A percentile compares a stretch with the other conserved stretches of the same genome.
These are phyloP conservation scores for Schizaphis graminum DNA, from an alignment of 2,888 invertebrate genomes.

Conservation along the genomic window DNA sequence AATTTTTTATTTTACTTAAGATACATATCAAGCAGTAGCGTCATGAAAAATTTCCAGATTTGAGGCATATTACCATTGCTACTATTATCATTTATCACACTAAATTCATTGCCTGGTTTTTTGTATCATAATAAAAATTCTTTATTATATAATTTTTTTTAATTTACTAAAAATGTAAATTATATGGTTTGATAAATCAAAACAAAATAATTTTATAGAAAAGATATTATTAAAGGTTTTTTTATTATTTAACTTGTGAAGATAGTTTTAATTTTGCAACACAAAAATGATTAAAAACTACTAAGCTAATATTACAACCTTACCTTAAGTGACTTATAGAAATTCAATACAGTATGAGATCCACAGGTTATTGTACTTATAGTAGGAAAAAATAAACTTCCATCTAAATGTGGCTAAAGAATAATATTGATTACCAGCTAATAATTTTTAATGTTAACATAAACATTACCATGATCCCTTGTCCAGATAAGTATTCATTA, in stretches of 20 bases:
- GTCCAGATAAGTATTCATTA: constrained; percentile 93
- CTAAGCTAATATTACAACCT: not conserved
- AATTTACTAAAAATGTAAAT: too few relatives aligned
- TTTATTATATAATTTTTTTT: too few relatives aligned
- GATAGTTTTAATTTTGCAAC: too few relatives aligned
- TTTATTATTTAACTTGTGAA: too few relatives aligned
- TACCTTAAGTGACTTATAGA: constrained; percentile 72
- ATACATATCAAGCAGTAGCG: too few relatives aligned
- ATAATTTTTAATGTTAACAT: constrained; percentile 15
- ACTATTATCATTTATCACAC: too few relatives aligned
- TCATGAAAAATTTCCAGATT: too few relatives aligned
- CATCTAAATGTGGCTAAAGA: constrained; percentile 90
- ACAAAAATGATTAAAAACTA: not conserved
- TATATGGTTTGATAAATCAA: too few relatives aligned
- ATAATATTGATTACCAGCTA: constrained; percentile 48
- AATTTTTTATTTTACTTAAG: too few relatives aligned
- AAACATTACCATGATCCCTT: constrained; percentile 87
- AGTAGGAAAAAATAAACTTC: constrained; percentile 91
- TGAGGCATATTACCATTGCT: too few relatives aligned
- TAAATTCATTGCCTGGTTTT: too few relatives aligned
- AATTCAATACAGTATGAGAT: constrained; percentile 91
- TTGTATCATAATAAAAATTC: not conserved
- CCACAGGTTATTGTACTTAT: constrained; percentile 94
- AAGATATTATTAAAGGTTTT: not conserved
- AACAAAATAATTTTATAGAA: not conserved